Percentiles rank a stretch among this genome's conserved stretches.
Conservation (phyloP, 1,140 invertebrate genomes). For the Ectropis grisescens region DNA sequence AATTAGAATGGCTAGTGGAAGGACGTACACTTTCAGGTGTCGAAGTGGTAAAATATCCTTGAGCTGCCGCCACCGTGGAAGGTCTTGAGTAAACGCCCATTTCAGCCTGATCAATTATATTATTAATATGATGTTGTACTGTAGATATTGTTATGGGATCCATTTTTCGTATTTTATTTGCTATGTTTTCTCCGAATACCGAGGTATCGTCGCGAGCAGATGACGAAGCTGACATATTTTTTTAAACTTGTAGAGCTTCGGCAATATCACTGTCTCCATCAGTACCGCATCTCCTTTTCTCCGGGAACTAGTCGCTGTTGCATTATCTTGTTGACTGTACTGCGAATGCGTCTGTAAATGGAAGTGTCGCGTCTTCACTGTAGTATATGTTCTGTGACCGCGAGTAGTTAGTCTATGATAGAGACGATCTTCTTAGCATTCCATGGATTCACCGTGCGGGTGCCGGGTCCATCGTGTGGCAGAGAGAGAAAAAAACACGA, state of each 20-base stretch:
- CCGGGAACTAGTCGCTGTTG: no score
- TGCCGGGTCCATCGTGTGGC: no score
- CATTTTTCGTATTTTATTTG: constrained; percentile 6
- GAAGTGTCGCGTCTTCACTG: no score
- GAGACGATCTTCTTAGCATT: no score
- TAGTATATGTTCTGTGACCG: no score
- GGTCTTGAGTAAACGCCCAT: constrained; percentile 4
- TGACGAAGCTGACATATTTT: constrained; percentile 3
- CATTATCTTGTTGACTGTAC: no score
- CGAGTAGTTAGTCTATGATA: no score
- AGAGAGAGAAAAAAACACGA: no score
- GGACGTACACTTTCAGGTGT: no score
- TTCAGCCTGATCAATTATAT: constrained; percentile 7
- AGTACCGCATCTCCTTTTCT: constrained; percentile 5
- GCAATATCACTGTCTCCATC: constrained; percentile 4
- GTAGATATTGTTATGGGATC: constrained; percentile 4
- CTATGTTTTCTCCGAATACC: constrained; percentile 4
- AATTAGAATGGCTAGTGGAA: constrained; percentile 1
- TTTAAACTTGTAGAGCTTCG: constrained; percentile 3
- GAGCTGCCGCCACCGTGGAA: constrained; percentile 3
- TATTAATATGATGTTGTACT: constrained; percentile 5
- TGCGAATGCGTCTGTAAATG: no score
- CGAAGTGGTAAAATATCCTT: constrained; percentile 6
- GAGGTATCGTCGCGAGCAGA: constrained; percentile 3
- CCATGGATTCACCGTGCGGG: no score